Percentiles rank a stretch among this genome's conserved stretches.
Conservation (phyloP, 2,888 invertebrate species). For the Mellilla xanthometata region DNA sequence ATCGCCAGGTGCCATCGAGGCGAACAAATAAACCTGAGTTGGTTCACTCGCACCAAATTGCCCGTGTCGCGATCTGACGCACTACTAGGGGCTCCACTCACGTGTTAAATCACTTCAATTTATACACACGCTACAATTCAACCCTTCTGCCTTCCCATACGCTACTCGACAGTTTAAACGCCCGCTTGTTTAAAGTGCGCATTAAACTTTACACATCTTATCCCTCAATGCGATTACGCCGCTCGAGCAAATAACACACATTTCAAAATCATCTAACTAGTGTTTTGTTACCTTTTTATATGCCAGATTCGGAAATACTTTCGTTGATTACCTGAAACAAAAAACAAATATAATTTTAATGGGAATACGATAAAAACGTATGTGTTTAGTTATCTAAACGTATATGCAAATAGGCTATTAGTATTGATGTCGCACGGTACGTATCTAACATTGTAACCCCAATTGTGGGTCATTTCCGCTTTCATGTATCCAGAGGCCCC, state of each 20-base stretch:
- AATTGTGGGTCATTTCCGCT: slow-evolving; percentile 65
- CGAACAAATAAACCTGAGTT: slow-evolving; percentile 63
- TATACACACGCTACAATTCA: slow-evolving; percentile 55
- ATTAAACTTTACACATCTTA: slow-evolving; percentile 46
- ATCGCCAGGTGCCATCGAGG: slow-evolving; percentile 64
- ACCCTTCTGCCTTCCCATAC: slow-evolving; percentile 33
- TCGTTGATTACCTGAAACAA: slow-evolving; percentile 71
- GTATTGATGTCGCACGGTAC: slow-evolving; percentile 32
- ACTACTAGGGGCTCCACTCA: slow-evolving; percentile 70
- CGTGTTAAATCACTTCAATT: slow-evolving; percentile 73
- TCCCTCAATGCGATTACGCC: slow-evolving; percentile 47
- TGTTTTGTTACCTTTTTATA: slow-evolving; percentile 41
- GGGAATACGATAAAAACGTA: slow-evolving; percentile 30
- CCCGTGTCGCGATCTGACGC: slow-evolving; percentile 70
- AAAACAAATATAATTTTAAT: slow-evolving; percentile 49
- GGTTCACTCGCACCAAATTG: slow-evolving; percentile 72
- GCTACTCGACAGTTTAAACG: slow-evolving; percentile 44
- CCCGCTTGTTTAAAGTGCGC: slow-evolving; percentile 45
- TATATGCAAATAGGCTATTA: slow-evolving; percentile 46
- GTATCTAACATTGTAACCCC: slow-evolving; percentile 41
- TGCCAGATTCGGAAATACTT: slow-evolving; percentile 36
- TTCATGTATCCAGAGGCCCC: slow-evolving; percentile 55
- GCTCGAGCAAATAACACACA: slow-evolving; percentile 38
- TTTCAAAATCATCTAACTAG: slow-evolving; percentile 33
- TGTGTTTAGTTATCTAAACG: slow-evolving; percentile 27